These are phyloP conservation scores for Paramormyrops kingsleyae DNA, from an alignment of 2,113 vertebrate genomes.

Conservation along the genomic window DNA sequence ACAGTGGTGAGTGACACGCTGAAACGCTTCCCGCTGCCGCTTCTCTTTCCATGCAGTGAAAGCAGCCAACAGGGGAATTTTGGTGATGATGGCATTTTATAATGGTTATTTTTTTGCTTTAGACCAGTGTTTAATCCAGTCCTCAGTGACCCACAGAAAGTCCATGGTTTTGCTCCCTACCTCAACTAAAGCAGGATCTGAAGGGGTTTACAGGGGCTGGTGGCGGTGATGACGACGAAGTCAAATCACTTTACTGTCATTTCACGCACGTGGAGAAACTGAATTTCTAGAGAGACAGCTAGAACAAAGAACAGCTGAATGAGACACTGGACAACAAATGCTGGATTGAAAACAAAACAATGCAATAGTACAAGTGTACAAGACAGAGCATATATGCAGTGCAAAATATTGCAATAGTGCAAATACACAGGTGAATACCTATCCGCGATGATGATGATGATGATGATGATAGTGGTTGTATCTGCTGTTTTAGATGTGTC, in stretches of 20 bases:
- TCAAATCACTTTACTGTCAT: background rate
- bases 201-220: background rate
- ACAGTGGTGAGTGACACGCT: conserved; percentile 77
- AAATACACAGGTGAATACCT: background rate
- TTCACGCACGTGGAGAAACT: background rate
- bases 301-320: background rate
- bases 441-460: background rate
- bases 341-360: background rate
- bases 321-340: background rate
- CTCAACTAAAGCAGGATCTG: background rate
- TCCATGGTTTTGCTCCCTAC: too few relatives aligned
- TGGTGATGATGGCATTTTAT: background rate
- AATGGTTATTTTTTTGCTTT: background rate
- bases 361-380: background rate
- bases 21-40: background rate
- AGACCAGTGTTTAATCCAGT: background rate
- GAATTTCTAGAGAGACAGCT: background rate
- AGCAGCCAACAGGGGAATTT: background rate
- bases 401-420: background rate
- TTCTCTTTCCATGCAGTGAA: background rate
- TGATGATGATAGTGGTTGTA: background rate
- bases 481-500: background rate
- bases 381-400: background rate
- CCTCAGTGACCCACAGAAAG: background rate
- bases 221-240: background rate